These are phyloP conservation scores for Centropyge bicolor DNA, from an alignment of 2,797 vertebrate genomes.

Conservation along the genomic window DNA sequence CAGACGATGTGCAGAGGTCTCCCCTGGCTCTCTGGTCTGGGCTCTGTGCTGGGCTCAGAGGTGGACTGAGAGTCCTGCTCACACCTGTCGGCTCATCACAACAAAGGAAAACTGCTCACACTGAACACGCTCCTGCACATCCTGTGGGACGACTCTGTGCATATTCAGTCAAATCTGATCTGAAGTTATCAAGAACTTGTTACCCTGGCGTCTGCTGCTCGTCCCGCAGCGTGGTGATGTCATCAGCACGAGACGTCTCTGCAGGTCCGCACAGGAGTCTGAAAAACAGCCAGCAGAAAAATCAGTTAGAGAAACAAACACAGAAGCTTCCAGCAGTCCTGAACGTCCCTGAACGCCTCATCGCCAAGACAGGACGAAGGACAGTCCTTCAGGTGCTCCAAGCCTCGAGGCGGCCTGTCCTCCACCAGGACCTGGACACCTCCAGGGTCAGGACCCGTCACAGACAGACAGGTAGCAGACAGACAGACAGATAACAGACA, in stretches of 20 bases:
- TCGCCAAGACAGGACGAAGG: no score
- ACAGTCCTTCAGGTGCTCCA: no score
- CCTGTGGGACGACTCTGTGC: no score
- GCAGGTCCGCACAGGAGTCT: constrained; percentile 65
- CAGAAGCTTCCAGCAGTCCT: no score
- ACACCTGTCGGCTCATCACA: constrained; percentile 8
- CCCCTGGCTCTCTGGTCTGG: constrained; percentile 1
- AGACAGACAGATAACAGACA: no score
- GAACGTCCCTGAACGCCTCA: no score
- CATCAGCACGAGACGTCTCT: constrained; percentile 29
- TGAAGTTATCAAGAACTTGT: not conserved
- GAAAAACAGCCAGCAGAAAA: constrained; percentile 23
- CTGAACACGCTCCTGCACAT: no score
- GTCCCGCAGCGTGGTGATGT: constrained; percentile 10
- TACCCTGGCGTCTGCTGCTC: constrained; percentile 26
- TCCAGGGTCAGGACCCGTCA: no score
- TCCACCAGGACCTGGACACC: no score
- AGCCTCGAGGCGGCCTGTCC: no score
- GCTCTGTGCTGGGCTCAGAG: not conserved
- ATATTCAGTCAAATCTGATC: no score
- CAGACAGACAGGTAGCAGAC: no score
- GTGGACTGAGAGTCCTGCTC: not conserved
- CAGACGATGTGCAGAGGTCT: constrained; percentile 92
- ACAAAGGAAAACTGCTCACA: not conserved
- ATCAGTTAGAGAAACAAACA: not conserved